These are phyloP conservation scores for Nothocercus nigrocapillus DNA, from an alignment of 2,113 vertebrate species.

Conservation along the genomic window DNA sequence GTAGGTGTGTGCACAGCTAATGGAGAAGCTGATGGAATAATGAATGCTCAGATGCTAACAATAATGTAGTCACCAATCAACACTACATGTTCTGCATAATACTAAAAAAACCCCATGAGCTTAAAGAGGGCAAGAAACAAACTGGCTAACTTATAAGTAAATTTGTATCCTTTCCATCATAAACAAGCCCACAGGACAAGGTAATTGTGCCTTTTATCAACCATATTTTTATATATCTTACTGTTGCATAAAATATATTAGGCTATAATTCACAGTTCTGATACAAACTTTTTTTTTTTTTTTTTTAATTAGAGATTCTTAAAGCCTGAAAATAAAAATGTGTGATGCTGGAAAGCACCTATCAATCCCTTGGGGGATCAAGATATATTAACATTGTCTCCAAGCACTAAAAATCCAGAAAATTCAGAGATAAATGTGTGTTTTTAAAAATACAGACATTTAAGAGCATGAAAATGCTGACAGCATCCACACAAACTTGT, in stretches of 20 bases:
- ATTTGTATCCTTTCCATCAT: background rate
- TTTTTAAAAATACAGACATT: background rate
- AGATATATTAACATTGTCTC: background rate
- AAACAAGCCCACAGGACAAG: background rate
- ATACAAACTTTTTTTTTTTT: background rate
- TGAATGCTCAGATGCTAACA: background rate
- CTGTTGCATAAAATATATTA: background rate
- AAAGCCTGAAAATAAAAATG: background rate
- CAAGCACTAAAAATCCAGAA: background rate
- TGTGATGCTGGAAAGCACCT: background rate
- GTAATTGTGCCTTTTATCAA: background rate
- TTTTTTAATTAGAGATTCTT: background rate
- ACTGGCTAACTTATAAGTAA: background rate
- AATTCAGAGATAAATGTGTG: background rate
- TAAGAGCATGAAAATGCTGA: background rate
- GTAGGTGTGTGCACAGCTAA: conserved; percentile 1
- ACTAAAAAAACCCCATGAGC: background rate
- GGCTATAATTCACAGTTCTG: background rate
- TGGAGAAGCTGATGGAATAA: background rate
- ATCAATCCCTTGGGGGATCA: background rate
- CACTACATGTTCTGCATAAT: background rate
- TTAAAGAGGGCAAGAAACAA: background rate
- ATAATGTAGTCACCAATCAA: background rate
- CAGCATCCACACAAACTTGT: background rate
- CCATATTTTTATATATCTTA: background rate